These are phyloP conservation scores for Limanda limanda DNA, from an alignment of 2,113 vertebrate species.

Conservation along the genomic window DNA sequence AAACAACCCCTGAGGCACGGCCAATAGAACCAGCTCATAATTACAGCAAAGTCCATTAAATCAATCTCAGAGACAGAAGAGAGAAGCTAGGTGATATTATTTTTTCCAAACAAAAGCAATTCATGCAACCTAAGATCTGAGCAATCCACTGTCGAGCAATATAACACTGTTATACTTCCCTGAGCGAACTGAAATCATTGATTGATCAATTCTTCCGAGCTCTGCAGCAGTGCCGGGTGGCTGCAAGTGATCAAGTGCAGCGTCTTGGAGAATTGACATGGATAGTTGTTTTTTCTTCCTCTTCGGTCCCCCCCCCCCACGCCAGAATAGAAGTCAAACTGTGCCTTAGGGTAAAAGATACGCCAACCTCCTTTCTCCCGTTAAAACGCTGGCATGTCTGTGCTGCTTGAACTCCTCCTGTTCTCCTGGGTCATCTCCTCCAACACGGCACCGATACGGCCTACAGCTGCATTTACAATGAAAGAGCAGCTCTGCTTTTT, in stretches of 20 bases:
- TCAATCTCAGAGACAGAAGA: no score
- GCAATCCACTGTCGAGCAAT: no score
- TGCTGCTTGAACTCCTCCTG: slow-evolving; percentile 15
- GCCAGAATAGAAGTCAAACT: slow-evolving; percentile 41
- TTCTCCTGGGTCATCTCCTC: slow-evolving; percentile 34
- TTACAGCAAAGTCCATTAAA: no score
- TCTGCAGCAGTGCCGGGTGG: not conserved
- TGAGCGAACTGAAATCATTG: no score
- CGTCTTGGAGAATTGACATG: slow-evolving; percentile 1
- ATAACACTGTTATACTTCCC: no score
- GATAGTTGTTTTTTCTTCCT: not conserved
- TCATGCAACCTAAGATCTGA: no score
- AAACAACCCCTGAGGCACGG: no score
- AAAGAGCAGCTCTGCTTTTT: not conserved
- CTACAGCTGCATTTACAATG: slow-evolving; percentile 30
- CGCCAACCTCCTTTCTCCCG: slow-evolving; percentile 24
- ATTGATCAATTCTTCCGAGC: no score
- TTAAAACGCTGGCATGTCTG: not conserved
- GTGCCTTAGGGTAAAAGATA: slow-evolving; percentile 19
- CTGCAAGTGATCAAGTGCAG: slow-evolving; percentile 15
- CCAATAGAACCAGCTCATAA: no score
- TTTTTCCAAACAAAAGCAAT: no score
- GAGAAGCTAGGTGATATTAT: no score
- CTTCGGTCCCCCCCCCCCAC: not conserved
- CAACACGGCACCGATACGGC: slow-evolving; percentile 2